Base-by-base conservation (phyloP, 2,113 vertebrate species). In the Phoxinus phoxinus region DNA sequence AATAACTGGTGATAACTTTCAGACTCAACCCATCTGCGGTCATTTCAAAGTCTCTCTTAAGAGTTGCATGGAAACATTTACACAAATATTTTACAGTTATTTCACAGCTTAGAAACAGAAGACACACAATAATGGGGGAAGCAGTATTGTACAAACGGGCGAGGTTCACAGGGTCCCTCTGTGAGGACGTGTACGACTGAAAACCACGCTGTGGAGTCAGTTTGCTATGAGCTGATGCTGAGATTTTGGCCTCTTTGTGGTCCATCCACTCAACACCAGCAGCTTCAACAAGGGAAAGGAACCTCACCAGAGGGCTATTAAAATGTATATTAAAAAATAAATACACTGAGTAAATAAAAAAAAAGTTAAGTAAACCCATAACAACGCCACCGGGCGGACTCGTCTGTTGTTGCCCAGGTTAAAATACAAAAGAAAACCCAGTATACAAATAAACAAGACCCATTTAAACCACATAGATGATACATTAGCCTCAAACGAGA, bases 101-200 rank as follows among this genome's bases (percentile, higher is more conserved):
- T 92, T 94, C 93, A 94, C 94, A 94, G 92, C 89, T 94, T 94
- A 69, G 86, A 93, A 93, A 92, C 88, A 89, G 72, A 86, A 92
- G 88, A 89, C 71, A 81, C 81, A 86, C 76, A 74, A 84, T 81
- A 73, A 87, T 72, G 83, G 72, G 53, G 82, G 19, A 85, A 85
- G 89, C 84, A 86, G 59, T 86, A 88, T 86, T 90, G 90, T 89
- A 91, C 84, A 37, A 81, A 82, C 76, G 37, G 56, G 71, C 13
- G 46, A 67, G 48, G 78, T 86, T 59, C 56, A 81, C 51, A 48
- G 63, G 81, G 74, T 84, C 77, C 37, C 56, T 81, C 51, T 84
- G 27, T 32, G 17, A 53, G 46, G 74, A 76, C 11, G 19, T 21
- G 32, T 41, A n/a, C 27, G 48, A 77, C 48, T 35, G 74, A 32